These are phyloP conservation scores for Leucophenga montana DNA, from an alignment of 2,888 invertebrate species.

Conservation along the genomic window DNA sequence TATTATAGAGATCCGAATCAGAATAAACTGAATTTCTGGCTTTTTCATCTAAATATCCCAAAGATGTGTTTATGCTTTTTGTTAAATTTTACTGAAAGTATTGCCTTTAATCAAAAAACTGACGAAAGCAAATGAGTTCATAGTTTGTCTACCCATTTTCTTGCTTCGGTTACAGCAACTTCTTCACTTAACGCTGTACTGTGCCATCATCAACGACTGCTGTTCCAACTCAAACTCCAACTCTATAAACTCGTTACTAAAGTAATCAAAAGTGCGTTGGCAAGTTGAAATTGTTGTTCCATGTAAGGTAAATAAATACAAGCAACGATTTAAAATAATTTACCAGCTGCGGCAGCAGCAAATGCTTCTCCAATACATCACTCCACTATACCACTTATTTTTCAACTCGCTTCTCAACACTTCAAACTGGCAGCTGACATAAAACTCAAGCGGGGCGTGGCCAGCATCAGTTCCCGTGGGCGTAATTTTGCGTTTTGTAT, in stretches of 20 bases:
- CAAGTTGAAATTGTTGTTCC: background rate
- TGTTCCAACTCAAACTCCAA: no score
- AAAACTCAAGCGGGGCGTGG: constrained; percentile 24
- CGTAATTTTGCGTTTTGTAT: constrained; percentile 63
- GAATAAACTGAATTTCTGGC: no score
- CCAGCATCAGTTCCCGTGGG: constrained; percentile 47
- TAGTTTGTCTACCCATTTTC: no score
- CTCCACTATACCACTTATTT: constrained; percentile 33
- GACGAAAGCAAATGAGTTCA: no score
- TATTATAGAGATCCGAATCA: no score
- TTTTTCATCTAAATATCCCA: no score
- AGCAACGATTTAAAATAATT: constrained; percentile 61
- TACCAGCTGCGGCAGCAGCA: constrained; percentile 32
- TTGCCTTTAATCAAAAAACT: no score
- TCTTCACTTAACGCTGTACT: no score
- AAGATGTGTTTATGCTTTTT: no score
- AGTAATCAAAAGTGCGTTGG: constrained; percentile 12
- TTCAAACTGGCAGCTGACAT: background rate
- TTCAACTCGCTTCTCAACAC: background rate
- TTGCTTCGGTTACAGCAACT: no score
- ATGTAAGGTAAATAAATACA: constrained; percentile 48
- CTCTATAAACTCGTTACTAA: background rate
- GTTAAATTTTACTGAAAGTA: no score
- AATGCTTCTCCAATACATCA: constrained; percentile 55
- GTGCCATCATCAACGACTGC: no score